These are phyloP conservation scores for Hormaphis cornu DNA, from an alignment of 1,140 invertebrate species.

Conservation along the genomic window DNA sequence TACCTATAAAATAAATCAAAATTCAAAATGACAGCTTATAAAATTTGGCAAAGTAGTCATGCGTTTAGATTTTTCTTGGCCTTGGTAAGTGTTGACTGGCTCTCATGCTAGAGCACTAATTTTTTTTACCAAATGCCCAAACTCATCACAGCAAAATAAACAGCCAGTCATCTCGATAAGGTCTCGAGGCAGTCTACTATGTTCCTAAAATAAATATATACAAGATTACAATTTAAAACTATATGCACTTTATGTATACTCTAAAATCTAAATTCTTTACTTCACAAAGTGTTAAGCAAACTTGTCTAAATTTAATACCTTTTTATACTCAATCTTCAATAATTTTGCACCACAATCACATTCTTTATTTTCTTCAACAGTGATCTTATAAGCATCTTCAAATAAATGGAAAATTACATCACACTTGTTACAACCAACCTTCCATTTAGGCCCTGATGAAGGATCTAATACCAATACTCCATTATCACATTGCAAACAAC, in stretches of 20 bases:
- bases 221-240: too few relatives aligned
- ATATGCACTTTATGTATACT: too few relatives aligned
- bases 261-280: too few relatives aligned
- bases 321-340: constrained; percentile 77
- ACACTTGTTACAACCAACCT: constrained; percentile 89
- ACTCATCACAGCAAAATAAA: constrained; percentile 78
- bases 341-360: constrained; percentile 81
- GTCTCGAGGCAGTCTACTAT: constrained; percentile 72
- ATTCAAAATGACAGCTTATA: not conserved
- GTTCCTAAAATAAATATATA: constrained; percentile 49
- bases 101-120: constrained; percentile 66
- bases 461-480: constrained; percentile 90
- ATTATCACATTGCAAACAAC: constrained; percentile 80
- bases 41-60: constrained; percentile 36
- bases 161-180: constrained; percentile 81
- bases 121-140: constrained; percentile 74
- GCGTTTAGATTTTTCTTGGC: constrained; percentile 46
- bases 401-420: constrained; percentile 92
- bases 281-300: not conserved
- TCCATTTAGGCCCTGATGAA: constrained; percentile 91
- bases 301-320: constrained; percentile 43
- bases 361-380: constrained; percentile 61
- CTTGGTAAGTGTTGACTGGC: constrained; percentile 42
- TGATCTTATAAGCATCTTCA: constrained; percentile 83
- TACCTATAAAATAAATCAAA: not conserved